These are phyloP conservation scores for Diploscapter pachys DNA, from an alignment of 1,140 invertebrate species.

Conservation along the genomic window DNA sequence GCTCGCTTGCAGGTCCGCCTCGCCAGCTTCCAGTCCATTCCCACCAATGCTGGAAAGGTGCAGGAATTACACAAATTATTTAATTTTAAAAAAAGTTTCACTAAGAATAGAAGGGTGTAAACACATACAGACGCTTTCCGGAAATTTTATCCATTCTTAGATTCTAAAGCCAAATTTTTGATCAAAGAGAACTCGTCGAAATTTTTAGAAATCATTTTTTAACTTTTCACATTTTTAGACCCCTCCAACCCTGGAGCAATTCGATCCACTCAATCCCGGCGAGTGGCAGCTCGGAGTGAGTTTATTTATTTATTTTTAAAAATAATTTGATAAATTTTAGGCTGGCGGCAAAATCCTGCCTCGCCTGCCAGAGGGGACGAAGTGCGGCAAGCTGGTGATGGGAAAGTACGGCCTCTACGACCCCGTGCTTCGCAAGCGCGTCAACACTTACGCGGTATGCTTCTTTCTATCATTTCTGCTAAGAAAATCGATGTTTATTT, in stretches of 20 bases:
- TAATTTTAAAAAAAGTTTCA: not conserved
- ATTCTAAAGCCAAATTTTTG: too few relatives aligned
- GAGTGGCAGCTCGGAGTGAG: constrained; percentile 52
- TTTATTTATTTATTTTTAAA: constrained; percentile 7
- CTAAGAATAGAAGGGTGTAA: too few relatives aligned
- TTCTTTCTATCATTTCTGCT: not conserved
- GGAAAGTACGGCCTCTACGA: constrained; percentile 57
- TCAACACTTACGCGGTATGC: constrained; percentile 46
- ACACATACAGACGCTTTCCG: too few relatives aligned
- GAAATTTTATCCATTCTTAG: too few relatives aligned
- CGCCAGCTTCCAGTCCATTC: constrained; percentile 34
- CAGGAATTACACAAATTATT: not conserved
- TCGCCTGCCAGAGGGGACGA: constrained; percentile 57
- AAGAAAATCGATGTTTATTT: constrained; percentile 16
- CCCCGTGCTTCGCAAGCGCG: constrained; percentile 45
- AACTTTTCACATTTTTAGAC: constrained; percentile 1
- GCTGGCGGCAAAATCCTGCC: constrained; percentile 56
- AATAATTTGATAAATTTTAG: constrained; percentile 1
- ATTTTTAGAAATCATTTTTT: too few relatives aligned
- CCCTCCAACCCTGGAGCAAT: constrained; percentile 49
- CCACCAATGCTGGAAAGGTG: constrained; percentile 46
- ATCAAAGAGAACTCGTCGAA: too few relatives aligned
- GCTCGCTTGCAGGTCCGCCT: constrained; percentile 25
- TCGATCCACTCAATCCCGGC: constrained; percentile 55
- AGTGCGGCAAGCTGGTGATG: constrained; percentile 54